Evolutionary conservation across 2,113 vertebrate species (phyloP).

Genomic region (Albula goreensis): DNA sequence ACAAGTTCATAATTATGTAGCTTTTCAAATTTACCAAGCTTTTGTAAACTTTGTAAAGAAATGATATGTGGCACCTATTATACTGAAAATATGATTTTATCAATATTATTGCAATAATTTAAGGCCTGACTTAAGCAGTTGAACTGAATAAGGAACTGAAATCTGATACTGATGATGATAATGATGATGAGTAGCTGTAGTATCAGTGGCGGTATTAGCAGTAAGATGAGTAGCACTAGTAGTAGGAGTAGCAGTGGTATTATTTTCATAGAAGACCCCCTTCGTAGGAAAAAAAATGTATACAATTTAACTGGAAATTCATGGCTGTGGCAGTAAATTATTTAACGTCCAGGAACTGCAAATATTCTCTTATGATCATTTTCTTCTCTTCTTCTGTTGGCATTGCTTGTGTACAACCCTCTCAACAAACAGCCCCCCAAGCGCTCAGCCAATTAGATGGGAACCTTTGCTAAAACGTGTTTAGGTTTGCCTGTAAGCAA

Average conservation of each 20-base stretch:
- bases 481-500: not conserved
- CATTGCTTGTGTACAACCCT: slow-evolving; percentile 78
- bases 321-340: not conserved
- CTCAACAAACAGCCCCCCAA: slow-evolving; percentile 93
- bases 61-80: no score
- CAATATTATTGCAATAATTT: no score
- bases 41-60: no score
- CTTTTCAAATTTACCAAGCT: no score
- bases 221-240: not conserved
- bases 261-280: not conserved
- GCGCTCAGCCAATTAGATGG: slow-evolving; percentile 89
- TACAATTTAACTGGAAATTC: not conserved
- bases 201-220: not conserved
- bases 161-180: no score
- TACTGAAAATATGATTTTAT: no score
- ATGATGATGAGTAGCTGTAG: no score
- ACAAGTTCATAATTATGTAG: no score
- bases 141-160: no score
- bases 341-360: not conserved
- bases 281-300: not conserved
- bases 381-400: not conserved
- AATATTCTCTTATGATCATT: not conserved
- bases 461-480: slow-evolving; percentile 90
- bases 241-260: not conserved
- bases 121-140: no score